A percentile compares a stretch with the other conserved stretches of the same genome.
These are phyloP conservation scores for Trachemys scripta DNA, from an alignment of 2,113 vertebrate species.

Conservation along the genomic window DNA sequence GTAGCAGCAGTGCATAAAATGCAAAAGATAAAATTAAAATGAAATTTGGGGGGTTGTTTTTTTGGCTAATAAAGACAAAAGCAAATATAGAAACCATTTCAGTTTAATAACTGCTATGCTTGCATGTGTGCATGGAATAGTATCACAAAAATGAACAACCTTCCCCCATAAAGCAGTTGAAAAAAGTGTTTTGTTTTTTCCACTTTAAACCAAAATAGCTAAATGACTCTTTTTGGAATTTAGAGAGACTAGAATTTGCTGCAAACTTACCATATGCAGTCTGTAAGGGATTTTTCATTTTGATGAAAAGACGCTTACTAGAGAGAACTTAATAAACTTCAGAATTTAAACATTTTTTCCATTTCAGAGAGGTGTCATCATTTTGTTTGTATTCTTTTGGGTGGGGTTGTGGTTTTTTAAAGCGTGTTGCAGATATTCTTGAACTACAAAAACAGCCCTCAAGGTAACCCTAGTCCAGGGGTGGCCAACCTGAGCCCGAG, in stretches of 20 bases:
- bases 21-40: accelerated
- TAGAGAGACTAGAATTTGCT: neutral
- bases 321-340: accelerated
- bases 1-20: accelerated
- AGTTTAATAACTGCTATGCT: accelerated
- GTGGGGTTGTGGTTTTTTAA: accelerated
- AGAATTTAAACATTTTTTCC: neutral
- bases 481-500: neutral
- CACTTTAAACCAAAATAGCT: neutral
- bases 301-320: neutral
- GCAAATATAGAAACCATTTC: neutral
- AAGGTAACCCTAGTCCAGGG: no score
- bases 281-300: neutral
- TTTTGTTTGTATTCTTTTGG: neutral
- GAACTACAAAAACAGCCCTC: neutral
- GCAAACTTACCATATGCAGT: neutral
- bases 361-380: accelerated
- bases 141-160: accelerated
- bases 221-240: accelerated
- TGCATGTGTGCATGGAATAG: accelerated
- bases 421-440: neutral
- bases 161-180: accelerated
- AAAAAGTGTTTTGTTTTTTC: neutral
- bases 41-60: accelerated
- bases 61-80: accelerated